Evolutionary conservation across 1,140 invertebrate species (phyloP).

Genomic region (Calephelis virginiensis): DNA sequence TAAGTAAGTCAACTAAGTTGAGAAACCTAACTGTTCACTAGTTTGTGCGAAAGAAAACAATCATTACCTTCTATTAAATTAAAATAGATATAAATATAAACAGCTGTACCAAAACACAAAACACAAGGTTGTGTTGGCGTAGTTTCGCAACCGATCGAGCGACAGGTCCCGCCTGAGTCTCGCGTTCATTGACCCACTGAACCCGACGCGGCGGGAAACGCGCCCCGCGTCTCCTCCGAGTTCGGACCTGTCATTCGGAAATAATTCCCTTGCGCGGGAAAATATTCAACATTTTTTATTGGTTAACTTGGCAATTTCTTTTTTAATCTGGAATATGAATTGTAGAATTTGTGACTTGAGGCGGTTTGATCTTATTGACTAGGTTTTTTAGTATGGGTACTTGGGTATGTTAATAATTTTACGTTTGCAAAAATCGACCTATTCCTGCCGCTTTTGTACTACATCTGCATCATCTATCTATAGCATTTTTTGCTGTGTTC

Average conservation of each 20-base stretch:
- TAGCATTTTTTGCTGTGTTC: no score
- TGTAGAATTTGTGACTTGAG: no score
- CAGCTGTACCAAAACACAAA: conserved; percentile 19
- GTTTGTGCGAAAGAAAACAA: no score
- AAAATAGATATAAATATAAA: conserved; percentile 10
- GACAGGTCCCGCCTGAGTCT: conserved; percentile 59
- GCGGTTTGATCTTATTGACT: no score
- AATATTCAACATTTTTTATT: conserved; percentile 19
- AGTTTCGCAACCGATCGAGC: conserved; percentile 63
- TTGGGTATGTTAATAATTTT: no score
- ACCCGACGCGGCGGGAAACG: conserved; percentile 51
- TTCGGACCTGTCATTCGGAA: conserved; percentile 36
- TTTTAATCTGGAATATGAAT: neutral
- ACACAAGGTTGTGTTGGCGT: conserved; percentile 40
- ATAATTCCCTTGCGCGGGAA: conserved; percentile 34
- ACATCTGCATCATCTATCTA: no score
- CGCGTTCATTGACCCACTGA: conserved; percentile 71
- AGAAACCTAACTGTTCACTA: no score
- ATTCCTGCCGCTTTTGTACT: no score
- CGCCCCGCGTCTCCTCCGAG: conserved; percentile 30
- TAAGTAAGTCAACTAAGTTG: no score
- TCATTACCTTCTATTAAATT: neutral
- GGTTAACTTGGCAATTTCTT: conserved; percentile 8
- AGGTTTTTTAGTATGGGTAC: no score
- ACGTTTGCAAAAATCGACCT: no score